Percentiles rank a stretch among this genome's conserved stretches.
phyloP scores from a whole-genome alignment of 1,140 invertebrate species.

The Chrysopa pallens region DNA sequence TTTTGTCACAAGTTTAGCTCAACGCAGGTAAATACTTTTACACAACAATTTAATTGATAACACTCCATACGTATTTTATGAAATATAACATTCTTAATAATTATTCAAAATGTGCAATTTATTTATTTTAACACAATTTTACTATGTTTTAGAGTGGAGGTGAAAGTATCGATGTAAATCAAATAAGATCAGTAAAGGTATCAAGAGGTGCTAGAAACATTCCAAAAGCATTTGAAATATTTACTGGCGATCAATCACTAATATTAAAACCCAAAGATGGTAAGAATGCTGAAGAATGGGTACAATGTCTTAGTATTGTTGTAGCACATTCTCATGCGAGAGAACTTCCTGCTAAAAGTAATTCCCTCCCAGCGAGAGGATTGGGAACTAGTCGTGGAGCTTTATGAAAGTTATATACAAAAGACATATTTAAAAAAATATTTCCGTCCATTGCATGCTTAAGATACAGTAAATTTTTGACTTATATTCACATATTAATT shows the following conservation, averaged over 20 bases:
- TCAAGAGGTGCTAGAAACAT: constrained; percentile 69
- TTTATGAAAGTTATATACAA: constrained; percentile 8
- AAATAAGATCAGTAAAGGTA: constrained; percentile 83
- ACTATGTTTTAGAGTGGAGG: constrained; percentile 39
- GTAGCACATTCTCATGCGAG: constrained; percentile 63
- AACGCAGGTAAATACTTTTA: no score
- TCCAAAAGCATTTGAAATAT: constrained; percentile 91
- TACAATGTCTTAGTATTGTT: constrained; percentile 74
- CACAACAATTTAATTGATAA: no score
- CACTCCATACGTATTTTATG: no score
- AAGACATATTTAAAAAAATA: no score
- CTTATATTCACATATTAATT: no score
- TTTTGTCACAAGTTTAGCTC: no score
- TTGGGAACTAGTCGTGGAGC: constrained; percentile 22
- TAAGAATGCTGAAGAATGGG: constrained; percentile 90
- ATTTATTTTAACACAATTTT: no score
- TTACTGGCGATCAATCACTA: constrained; percentile 78
- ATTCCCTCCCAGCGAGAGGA: constrained; percentile 42
- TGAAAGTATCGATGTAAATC: constrained; percentile 68
- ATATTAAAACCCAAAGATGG: constrained; percentile 86
- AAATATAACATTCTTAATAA: no score
- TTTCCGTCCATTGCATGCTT: no score
- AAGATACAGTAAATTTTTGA: no score
- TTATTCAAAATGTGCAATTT: no score
- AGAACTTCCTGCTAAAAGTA: constrained; percentile 45